phyloP scores from a whole-genome alignment of 2,888 invertebrate genomes.

The Drosophila nigricruria region DNA sequence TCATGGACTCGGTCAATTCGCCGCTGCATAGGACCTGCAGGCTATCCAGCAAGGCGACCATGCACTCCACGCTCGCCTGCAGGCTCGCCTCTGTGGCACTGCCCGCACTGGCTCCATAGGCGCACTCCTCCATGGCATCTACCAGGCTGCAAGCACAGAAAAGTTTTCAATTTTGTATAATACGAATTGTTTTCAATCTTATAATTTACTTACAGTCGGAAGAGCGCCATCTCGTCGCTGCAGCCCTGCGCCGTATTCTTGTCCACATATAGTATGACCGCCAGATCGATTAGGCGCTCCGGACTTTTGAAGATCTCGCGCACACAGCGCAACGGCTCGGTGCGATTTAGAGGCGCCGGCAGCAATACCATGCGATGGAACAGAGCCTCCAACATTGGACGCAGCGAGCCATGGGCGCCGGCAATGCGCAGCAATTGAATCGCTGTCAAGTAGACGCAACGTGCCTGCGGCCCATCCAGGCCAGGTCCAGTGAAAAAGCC shows the following conservation, averaged over 20 bases:
- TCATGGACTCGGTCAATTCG: constrained; percentile 88
- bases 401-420: constrained; percentile 93
- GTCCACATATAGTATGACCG: constrained; percentile 88
- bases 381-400: constrained; percentile 96
- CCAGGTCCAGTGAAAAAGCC: constrained; percentile 85
- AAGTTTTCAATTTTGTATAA: not conserved
- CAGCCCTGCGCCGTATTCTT: constrained; percentile 88
- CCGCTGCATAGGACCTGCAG: constrained; percentile 93
- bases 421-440: constrained; percentile 95
- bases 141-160: constrained; percentile 88
- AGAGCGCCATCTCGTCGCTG: constrained; percentile 92
- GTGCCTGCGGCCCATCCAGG: constrained; percentile 93
- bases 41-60: constrained; percentile 93
- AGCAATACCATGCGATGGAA: constrained; percentile 96
- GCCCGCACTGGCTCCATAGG: constrained; percentile 88
- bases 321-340: constrained; percentile 93
- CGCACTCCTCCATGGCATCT: constrained; percentile 97
- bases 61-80: constrained; percentile 93
- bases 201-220: constrained; percentile 88
- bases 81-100: constrained; percentile 91
- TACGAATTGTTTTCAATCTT: not conserved
- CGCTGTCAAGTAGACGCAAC: constrained; percentile 94
- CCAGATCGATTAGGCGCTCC: constrained; percentile 90
- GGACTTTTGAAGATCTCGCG: constrained; percentile 91
- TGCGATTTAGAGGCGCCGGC: constrained; percentile 93